phyloP scores from a whole-genome alignment of 2,113 vertebrate species.

The Prolemur simus region DNA sequence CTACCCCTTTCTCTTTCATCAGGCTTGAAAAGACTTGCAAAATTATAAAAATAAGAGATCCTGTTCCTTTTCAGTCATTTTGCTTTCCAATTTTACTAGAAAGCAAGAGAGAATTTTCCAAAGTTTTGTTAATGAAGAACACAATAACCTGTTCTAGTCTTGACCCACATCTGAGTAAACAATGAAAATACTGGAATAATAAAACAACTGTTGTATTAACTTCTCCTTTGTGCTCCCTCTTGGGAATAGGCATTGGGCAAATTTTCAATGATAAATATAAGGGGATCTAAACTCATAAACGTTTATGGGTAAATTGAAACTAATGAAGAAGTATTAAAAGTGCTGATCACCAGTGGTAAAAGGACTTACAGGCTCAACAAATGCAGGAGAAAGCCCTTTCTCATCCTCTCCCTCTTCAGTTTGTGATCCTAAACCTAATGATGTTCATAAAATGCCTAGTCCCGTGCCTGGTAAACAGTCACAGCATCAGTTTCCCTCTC shows the following conservation, averaged over 20 bases:
- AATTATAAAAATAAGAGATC: neutral
- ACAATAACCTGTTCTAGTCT: conserved; percentile 48
- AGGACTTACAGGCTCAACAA: neutral
- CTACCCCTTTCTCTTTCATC: neutral
- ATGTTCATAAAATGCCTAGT: neutral
- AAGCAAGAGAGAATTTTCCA: neutral
- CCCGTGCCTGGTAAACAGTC: neutral
- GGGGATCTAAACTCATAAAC: neutral
- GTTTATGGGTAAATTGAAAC: neutral
- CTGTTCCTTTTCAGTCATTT: neutral
- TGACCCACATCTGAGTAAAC: conserved; percentile 46
- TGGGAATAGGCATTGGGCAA: neutral
- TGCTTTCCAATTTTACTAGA: conserved; percentile 49
- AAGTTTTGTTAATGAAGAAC: conserved; percentile 44
- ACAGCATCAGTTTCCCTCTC: neutral
- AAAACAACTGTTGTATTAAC: conserved; percentile 49
- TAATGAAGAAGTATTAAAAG: conserved; percentile 7
- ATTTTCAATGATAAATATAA: conserved; percentile 21
- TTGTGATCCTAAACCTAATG: neutral
- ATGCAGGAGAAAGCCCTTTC: neutral
- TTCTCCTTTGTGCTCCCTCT: neutral
- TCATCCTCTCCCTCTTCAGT: neutral
- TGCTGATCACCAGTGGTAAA: neutral
- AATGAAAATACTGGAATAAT: conserved; percentile 35
- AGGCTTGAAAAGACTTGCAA: neutral